A percentile compares a stretch with the other conserved stretches of the same genome.
phyloP scores from a whole-genome alignment of 1,140 invertebrate species.

The Prorops nasuta region DNA sequence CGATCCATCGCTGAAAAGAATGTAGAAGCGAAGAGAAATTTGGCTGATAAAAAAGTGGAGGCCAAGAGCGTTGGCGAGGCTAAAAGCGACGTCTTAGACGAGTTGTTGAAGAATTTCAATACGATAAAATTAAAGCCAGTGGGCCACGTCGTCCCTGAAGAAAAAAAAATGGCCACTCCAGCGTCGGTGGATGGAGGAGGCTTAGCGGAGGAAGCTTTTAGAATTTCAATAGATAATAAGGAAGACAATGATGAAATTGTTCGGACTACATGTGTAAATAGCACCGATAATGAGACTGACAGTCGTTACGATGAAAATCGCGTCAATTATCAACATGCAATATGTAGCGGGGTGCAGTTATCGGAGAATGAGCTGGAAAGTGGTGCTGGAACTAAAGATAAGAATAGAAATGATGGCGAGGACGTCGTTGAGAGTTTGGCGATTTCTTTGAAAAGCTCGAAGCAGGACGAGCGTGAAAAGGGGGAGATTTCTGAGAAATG shows the following conservation, averaged over 20 bases:
- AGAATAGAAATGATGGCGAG: no score
- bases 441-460: no score
- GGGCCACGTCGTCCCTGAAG: background rate
- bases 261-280: background rate
- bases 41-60: no score
- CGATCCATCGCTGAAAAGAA: constrained; percentile 1
- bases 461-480: no score
- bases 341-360: no score
- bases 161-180: background rate
- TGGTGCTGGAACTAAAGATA: no score
- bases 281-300: no score
- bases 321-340: no score
- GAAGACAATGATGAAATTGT: constrained; percentile 1
- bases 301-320: no score
- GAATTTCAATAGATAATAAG: background rate
- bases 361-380: no score
- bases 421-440: no score
- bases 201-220: background rate
- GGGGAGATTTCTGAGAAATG: no score
- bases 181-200: background rate
- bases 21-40: background rate
- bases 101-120: constrained; percentile 44
- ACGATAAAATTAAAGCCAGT: constrained; percentile 44
- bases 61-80: constrained; percentile 30
- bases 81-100: constrained; percentile 45